phyloP scores from a whole-genome alignment of 2,113 vertebrate species.

The chimpanzee (Pan troglodytes) region NHGRI_mPanTro3-v2.1_pri NC_072410.2:37430001-37430500 shows the following conservation, averaged over 20 bases:
- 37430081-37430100: background rate
- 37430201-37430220: background rate
- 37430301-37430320: background rate
- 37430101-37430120: background rate
- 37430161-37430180: slow-evolving; percentile 1
- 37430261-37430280: background rate
- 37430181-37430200: background rate
- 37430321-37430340: background rate
- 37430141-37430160: background rate
- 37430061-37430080: background rate
- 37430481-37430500: slow-evolving; percentile 51
- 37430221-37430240: background rate
- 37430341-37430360: background rate
- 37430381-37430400: background rate
- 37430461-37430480: background rate
- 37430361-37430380: background rate
- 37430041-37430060: background rate
- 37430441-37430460: background rate
- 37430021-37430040: background rate
- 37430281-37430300: background rate
- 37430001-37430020: background rate
- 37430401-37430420: background rate
- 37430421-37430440: background rate
- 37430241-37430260: background rate
- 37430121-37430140: background rate